Conservation (phyloP, 1,140 invertebrate genomes). For the Heterodera schachtii region DNA sequence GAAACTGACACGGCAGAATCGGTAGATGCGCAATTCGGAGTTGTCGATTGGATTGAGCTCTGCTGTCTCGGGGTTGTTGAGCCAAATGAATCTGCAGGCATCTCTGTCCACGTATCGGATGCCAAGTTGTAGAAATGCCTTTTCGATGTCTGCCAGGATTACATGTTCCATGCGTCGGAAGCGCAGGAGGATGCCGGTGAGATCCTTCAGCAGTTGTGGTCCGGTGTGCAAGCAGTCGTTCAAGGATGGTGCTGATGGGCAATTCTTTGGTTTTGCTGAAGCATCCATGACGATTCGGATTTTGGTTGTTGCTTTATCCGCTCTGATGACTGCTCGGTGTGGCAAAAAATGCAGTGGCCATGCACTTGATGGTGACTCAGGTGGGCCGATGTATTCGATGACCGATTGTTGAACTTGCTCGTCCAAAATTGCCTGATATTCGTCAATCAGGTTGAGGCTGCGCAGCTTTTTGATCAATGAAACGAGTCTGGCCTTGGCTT, state of each 20-base stretch:
- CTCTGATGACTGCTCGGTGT: constrained; percentile 2
- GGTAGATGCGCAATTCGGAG: no score
- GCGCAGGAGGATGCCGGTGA: neutral
- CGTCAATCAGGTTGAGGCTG: neutral
- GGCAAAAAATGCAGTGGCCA: neutral
- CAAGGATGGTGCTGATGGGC: neutral
- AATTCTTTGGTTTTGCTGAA: neutral
- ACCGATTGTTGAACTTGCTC: constrained; percentile 14
- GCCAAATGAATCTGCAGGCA: no score
- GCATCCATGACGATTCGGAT: constrained; percentile 21
- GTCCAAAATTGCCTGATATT: constrained; percentile 10
- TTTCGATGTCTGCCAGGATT: no score
- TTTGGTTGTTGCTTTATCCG: constrained; percentile 11
- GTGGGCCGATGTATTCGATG: neutral
- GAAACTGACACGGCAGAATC: constrained; percentile 5
- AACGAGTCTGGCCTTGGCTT: neutral
- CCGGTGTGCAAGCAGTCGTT: constrained; percentile 19
- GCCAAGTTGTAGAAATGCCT: no score
- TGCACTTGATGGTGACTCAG: neutral
- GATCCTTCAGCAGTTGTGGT: neutral
- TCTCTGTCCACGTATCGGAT: no score
- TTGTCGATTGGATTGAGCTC: no score
- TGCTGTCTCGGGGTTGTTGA: no score
- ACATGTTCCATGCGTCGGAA: neutral
- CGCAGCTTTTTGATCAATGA: neutral